A percentile compares a stretch with the other conserved stretches of the same genome.
These are phyloP conservation scores for Platyscapa corneri DNA, from an alignment of 1,140 invertebrate genomes.

Conservation along the genomic window DNA sequence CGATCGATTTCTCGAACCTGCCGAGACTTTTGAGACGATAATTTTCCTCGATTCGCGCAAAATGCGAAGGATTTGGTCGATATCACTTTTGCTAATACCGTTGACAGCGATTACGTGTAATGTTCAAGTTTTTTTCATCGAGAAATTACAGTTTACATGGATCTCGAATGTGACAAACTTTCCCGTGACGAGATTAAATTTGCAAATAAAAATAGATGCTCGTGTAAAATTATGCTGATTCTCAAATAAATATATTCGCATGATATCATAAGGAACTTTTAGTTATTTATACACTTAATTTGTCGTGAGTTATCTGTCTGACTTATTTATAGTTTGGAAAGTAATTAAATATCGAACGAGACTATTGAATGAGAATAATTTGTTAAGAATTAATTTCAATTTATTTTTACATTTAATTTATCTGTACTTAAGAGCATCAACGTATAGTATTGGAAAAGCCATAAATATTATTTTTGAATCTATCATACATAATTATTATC, in stretches of 20 bases:
- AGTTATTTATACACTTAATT: not conserved
- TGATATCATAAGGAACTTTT: not conserved
- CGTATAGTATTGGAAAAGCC: too few species aligned
- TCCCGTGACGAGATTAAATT: not conserved
- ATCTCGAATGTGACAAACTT: not conserved
- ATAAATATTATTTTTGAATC: too few species aligned
- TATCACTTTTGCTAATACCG: not conserved
- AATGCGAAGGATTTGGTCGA: not conserved
- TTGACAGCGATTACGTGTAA: not conserved
- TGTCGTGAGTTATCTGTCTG: not conserved
- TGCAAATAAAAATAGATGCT: not conserved
- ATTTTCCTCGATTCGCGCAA: not conserved
- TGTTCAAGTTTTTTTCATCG: not conserved
- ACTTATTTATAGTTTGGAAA: slow-evolving; percentile 5
- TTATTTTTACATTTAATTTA: not conserved
- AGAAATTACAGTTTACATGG: not conserved
- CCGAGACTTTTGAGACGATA: not conserved
- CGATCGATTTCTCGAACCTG: not conserved
- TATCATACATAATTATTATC: too few species aligned
- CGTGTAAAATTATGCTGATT: not conserved
- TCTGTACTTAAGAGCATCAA: not conserved
- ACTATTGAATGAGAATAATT: not conserved
- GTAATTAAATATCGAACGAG: not conserved
- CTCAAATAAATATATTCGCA: not conserved
- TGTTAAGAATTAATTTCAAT: not conserved